Evolutionary conservation across 2,113 vertebrate genomes (phyloP).

Genomic region (Antennarius striatus): DNA sequence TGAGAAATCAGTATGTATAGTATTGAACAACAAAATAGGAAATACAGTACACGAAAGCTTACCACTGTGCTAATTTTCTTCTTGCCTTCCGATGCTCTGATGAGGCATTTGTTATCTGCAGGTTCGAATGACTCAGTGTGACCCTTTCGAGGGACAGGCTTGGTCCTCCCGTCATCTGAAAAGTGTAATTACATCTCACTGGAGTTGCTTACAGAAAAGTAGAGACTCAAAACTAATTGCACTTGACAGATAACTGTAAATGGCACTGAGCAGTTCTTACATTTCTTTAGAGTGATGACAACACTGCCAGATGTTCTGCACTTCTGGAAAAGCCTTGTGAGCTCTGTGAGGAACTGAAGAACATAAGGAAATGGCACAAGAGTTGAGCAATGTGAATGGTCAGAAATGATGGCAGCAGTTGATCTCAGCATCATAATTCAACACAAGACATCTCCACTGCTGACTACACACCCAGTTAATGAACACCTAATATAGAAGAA

Average conservation of each 20-base stretch:
- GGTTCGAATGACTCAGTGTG: slow-evolving; percentile 88
- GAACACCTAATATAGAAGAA: too few relatives aligned
- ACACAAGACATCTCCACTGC: too few relatives aligned
- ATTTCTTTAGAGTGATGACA: slow-evolving; percentile 97
- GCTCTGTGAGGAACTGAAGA: slow-evolving; percentile 94
- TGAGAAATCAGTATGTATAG: not conserved
- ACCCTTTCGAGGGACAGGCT: slow-evolving; percentile 91
- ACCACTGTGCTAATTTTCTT: slow-evolving; percentile 99
- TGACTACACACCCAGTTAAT: too few relatives aligned
- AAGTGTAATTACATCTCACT: not conserved
- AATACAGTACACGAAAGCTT: slow-evolving; percentile 50
- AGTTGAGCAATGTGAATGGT: not conserved
- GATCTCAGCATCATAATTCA: not conserved
- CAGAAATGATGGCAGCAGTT: not conserved
- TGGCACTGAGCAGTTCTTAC: slow-evolving; percentile 75
- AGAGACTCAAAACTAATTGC: not conserved
- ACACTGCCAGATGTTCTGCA: slow-evolving; percentile 93
- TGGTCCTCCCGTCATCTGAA: slow-evolving; percentile 94
- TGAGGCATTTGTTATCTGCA: slow-evolving; percentile 94
- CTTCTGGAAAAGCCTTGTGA: slow-evolving; percentile 96
- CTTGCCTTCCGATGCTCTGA: slow-evolving; percentile 96
- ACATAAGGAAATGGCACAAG: slow-evolving; percentile 1
- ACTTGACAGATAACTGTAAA: not conserved
- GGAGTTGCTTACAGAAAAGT: not conserved
- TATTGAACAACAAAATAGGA: not conserved